Evolutionary conservation across 2,113 vertebrate genomes (phyloP).

Genomic region (Anser brachyrhynchus): DNA sequence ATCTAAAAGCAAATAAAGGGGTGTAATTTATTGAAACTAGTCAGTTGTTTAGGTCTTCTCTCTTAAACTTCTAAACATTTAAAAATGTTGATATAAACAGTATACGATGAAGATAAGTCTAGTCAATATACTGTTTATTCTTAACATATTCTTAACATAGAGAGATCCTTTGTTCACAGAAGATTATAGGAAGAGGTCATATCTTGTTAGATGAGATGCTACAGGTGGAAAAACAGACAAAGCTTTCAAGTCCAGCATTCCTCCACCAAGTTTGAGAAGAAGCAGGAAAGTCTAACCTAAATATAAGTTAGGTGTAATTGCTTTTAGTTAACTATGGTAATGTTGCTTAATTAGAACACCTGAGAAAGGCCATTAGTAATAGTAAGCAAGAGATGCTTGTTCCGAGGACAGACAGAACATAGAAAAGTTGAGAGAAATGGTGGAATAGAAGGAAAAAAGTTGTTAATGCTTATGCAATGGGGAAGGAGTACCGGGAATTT

Average conservation of each 20-base stretch:
- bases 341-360: neutral
- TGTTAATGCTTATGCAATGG: neutral
- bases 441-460: neutral
- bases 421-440: rapidly evolving
- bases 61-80: slow-evolving; percentile 16
- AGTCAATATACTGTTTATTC: neutral
- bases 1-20: slow-evolving; percentile 1
- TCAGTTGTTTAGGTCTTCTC: neutral
- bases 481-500: neutral
- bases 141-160: neutral
- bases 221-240: neutral
- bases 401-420: neutral
- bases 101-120: neutral
- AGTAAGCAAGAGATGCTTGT: neutral
- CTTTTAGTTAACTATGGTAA: neutral
- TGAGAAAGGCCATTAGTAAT: neutral
- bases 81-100: neutral
- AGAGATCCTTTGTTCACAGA: neutral
- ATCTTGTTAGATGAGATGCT: neutral
- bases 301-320: neutral
- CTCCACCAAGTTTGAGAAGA: neutral
- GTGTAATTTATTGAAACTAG: slow-evolving; percentile 16
- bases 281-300: neutral
- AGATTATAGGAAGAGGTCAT: neutral
- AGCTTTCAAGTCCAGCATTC: neutral